phyloP scores from a whole-genome alignment of 2,888 invertebrate genomes.

The Lasioglossum calceatum region DNA sequence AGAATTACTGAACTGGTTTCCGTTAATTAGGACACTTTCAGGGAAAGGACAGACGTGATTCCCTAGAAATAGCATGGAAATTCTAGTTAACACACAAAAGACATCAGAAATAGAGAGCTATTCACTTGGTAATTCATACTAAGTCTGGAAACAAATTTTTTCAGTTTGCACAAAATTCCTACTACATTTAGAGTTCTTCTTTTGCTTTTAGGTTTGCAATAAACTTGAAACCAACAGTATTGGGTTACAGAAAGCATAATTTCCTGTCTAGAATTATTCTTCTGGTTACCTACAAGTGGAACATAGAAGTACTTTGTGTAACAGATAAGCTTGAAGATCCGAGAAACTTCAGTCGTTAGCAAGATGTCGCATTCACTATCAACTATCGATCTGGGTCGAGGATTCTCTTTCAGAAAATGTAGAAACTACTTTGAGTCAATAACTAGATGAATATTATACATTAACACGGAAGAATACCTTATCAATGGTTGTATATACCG shows the following conservation, averaged over 20 bases:
- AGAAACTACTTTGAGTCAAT: background rate
- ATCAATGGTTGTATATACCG: background rate
- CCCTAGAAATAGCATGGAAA: background rate
- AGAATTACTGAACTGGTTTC: background rate
- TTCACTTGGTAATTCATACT: background rate
- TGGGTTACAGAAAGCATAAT: background rate
- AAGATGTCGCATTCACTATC: background rate
- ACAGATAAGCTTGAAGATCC: background rate
- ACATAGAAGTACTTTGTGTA: background rate
- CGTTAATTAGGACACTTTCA: constrained; percentile 4
- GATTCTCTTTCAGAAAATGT: background rate
- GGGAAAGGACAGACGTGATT: background rate
- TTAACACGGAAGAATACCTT: background rate
- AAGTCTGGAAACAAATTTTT: background rate
- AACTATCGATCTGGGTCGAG: background rate
- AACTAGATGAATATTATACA: background rate
- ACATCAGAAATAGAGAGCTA: background rate
- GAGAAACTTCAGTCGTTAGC: background rate
- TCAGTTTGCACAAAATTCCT: background rate
- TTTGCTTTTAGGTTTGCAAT: background rate
- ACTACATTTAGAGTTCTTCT: background rate
- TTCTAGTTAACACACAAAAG: background rate
- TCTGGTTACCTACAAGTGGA: background rate
- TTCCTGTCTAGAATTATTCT: background rate
- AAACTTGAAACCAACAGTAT: background rate